Evolutionary conservation across 2,888 invertebrate genomes (phyloP).

Genomic region (Candidula unifasciata): DNA sequence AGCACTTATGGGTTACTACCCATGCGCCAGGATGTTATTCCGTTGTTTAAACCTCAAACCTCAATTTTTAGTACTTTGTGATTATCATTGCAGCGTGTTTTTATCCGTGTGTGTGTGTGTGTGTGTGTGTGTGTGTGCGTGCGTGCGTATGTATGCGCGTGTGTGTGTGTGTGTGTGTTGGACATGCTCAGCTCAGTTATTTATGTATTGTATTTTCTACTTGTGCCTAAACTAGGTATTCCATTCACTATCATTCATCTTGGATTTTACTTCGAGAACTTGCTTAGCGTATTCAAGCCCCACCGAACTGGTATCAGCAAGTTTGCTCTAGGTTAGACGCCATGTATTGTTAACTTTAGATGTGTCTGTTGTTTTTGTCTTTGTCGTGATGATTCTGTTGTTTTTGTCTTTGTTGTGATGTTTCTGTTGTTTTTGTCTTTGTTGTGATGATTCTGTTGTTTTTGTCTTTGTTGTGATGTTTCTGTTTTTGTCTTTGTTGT

Average conservation of each 20-base stretch:
- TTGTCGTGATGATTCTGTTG: not conserved
- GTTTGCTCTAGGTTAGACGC: constrained; percentile 32
- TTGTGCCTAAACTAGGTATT: constrained; percentile 32
- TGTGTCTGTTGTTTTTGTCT: not conserved
- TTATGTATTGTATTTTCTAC: no score
- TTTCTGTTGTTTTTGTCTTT: not conserved
- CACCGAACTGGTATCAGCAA: constrained; percentile 21
- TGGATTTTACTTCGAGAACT: constrained; percentile 49
- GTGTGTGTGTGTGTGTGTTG: no score
- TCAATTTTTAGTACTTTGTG: no score
- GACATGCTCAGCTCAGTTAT: no score
- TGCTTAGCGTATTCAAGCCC: constrained; percentile 50
- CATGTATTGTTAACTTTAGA: not conserved
- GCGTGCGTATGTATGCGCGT: no score
- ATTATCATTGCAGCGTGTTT: no score
- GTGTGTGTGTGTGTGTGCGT: no score
- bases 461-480: not conserved
- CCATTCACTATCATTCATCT: constrained; percentile 46
- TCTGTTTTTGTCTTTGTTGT: no score
- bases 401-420: not conserved
- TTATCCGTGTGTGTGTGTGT: no score
- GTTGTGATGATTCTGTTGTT: not conserved
- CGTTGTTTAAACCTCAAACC: no score
- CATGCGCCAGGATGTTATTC: no score
- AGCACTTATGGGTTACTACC: no score